Conservation (phyloP, 1,140 invertebrate species). For the Cydia strobilella region DNA sequence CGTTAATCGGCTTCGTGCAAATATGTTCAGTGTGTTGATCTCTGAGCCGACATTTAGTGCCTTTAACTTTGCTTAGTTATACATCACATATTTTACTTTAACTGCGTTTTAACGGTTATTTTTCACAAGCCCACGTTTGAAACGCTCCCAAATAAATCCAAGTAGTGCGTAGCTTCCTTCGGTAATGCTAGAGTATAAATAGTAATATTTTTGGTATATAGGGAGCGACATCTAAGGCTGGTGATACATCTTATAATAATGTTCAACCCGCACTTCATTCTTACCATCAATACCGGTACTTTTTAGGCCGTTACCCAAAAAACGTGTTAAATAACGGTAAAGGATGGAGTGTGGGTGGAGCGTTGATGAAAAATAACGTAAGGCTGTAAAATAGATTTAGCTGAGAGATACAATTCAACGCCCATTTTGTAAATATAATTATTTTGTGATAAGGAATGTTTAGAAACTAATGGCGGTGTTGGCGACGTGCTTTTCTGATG, state of each 20-base stretch:
- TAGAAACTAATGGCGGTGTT: background rate
- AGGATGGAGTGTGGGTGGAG: background rate
- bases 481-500: background rate
- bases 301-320: background rate
- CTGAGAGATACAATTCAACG: slow-evolving; percentile 70
- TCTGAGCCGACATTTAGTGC: slow-evolving; percentile 1
- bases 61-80: background rate
- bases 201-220: slow-evolving; percentile 57
- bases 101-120: background rate
- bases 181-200: slow-evolving; percentile 40
- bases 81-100: background rate
- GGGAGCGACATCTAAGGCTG: slow-evolving; percentile 66
- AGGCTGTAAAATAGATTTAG: slow-evolving; percentile 66
- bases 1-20: slow-evolving; percentile 1
- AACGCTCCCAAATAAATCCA: slow-evolving; percentile 8
- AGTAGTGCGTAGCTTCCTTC: slow-evolving; percentile 15
- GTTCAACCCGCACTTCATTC: slow-evolving; percentile 34
- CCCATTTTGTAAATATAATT: slow-evolving; percentile 45
- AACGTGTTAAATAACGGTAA: slow-evolving; percentile 2
- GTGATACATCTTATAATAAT: slow-evolving; percentile 66
- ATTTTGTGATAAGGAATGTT: slow-evolving; percentile 28
- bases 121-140: background rate
- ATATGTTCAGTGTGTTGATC: background rate
- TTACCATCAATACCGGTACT: background rate
- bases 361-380: slow-evolving; percentile 52